Base-by-base conservation (phyloP, 1,140 invertebrate genomes). In the Sitodiplosis mosellana region DNA sequence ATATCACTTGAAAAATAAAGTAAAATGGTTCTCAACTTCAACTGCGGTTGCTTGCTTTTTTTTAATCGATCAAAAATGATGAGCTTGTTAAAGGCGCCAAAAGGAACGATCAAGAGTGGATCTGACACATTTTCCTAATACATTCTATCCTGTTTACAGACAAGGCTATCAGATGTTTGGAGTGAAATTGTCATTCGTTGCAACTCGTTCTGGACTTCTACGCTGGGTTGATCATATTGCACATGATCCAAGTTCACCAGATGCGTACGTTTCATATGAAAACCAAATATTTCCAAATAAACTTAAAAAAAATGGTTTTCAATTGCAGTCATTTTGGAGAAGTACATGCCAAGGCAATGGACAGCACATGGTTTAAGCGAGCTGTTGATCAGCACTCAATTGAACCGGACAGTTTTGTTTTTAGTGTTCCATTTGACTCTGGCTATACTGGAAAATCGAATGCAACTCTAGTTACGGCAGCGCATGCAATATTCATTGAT, bases 341-440 rank as follows among this genome's bases (percentile, higher is more conserved):
- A 54, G 72, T 71, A 18, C 79, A 92, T 59, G 78, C 77, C 2
- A 72, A 80, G 52, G 85, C 89, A 1, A 88, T 86, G 61, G 87
- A 95, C 58, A 83, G 87, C 37, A 73, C 84, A 3, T 95, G 89
- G 86, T 95, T 94, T 61, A 83, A 84, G 60, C 72, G 90, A 49
- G 89, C 92, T 1, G 86, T 95, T 1, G 89, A 94, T 62, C 87
- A 91, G 57, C 83, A 90, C 53, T 64, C 74, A 0, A 74, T 88
- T 42, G 84, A 90, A 57, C 80, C 81, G 0, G 84, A 89, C 52
- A 88, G 86, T 56, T 93, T 92, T 61, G 87, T 92, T 0, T 93
- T 85, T 62, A 90, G 87, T 48, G 86, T 94, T 8, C 87, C 89
- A 3, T 90, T 85, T 56, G 77, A 85, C 58, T 82, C 81, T 53